phyloP scores from a whole-genome alignment of 2,113 vertebrate genomes.

The Mesembrinibis cayennensis region DNA sequence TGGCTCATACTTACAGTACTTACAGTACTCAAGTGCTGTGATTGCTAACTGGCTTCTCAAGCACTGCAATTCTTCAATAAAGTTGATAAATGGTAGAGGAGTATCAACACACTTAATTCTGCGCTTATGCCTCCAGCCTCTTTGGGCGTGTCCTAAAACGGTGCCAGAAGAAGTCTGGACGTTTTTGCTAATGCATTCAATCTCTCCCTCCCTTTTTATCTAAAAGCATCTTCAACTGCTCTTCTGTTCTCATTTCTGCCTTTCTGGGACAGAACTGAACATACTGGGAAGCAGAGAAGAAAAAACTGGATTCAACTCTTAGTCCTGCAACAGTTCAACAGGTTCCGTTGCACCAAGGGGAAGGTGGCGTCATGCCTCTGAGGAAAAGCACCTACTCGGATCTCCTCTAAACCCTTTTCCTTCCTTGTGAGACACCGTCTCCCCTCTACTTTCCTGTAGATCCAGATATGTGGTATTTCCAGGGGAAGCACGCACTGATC shows the following conservation, averaged over 20 bases:
- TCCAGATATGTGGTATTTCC: background rate
- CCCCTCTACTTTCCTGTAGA: background rate
- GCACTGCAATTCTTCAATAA: background rate
- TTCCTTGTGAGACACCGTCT: background rate
- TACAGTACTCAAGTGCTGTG: background rate
- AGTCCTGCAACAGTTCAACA: background rate
- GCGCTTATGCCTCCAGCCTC: background rate
- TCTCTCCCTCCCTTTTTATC: background rate
- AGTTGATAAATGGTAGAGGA: background rate
- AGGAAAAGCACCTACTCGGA: background rate
- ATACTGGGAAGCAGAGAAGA: background rate
- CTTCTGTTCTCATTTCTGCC: background rate
- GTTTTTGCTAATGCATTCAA: background rate
- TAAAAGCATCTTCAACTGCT: background rate
- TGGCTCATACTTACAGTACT: background rate
- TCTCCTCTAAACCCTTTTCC: background rate
- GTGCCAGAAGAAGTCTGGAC: background rate
- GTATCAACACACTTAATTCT: constrained; percentile 26
- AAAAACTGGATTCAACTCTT: background rate
- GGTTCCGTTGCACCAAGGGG: background rate
- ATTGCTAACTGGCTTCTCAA: constrained; percentile 17
- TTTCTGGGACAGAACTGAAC: background rate
- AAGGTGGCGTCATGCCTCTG: background rate
- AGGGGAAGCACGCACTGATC: background rate
- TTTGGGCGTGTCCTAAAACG: accelerated